These are phyloP conservation scores for Drymonia ruficornis DNA, from an alignment of 2,888 invertebrate species.

Conservation along the genomic window DNA sequence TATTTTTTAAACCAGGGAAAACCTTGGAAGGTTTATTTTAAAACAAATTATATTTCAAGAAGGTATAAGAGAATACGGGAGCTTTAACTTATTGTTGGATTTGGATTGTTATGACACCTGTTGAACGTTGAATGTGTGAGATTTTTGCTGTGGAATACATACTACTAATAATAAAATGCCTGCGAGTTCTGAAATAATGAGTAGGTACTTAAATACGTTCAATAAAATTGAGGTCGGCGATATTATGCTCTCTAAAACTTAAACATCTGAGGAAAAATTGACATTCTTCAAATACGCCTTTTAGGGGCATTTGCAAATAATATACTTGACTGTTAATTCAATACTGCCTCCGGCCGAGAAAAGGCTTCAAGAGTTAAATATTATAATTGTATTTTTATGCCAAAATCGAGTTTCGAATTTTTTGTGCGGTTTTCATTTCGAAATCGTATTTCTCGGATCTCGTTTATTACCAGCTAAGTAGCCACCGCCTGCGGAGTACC, in stretches of 20 bases:
- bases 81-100: too few species aligned
- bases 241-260: slow-evolving; percentile 13
- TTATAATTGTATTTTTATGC: slow-evolving; percentile 17
- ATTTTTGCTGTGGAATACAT: too few species aligned
- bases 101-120: slow-evolving; percentile 2
- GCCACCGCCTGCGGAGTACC: slow-evolving; percentile 65
- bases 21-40: too few species aligned
- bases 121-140: not conserved
- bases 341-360: slow-evolving; percentile 20
- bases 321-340: slow-evolving; percentile 11
- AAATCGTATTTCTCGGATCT: slow-evolving; percentile 20
- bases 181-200: slow-evolving; percentile 9
- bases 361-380: slow-evolving; percentile 17
- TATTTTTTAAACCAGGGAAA: too few species aligned
- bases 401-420: slow-evolving; percentile 13
- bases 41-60: too few species aligned
- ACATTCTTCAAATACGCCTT: slow-evolving; percentile 5
- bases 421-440: not conserved
- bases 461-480: slow-evolving; percentile 57
- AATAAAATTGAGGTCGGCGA: not conserved
- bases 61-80: too few species aligned
- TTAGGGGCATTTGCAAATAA: slow-evolving; percentile 13
- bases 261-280: slow-evolving; percentile 9
- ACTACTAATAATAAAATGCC: not conserved
- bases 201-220: not conserved